Base-by-base conservation (phyloP, 2,797 vertebrate genomes). In the Eospalax fontanierii region DNA sequence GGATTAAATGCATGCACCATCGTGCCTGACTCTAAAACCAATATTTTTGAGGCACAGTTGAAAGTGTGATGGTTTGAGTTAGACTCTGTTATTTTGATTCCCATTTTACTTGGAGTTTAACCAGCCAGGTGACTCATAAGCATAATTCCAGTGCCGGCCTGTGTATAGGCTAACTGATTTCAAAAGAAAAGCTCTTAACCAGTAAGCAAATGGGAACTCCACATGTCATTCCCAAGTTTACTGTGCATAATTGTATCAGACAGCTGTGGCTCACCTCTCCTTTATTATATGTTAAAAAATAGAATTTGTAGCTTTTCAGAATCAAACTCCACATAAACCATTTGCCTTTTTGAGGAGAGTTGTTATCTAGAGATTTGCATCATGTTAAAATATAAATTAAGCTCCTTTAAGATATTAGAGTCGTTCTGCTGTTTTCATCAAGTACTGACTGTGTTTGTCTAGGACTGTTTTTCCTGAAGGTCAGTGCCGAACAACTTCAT, bases 251-350 rank as follows among this genome's bases (percentile, higher is more conserved):
- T 65, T 35, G 28, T 63, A 70, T 54, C 38, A 73, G 68, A 8
- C 54, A 35, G 0, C 9, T 88, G 5, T 38, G 24, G n/a, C 35
- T 75, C 71, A 66, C 81, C 46, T 84, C 54, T 61, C 26, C 40
- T 68, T 79, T 4, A 28, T 0, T 38, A 18, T 75, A 71, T 50
- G 10, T 15, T 90, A 46, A 63, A 89, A 89, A 89, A 81, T 4
- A 70, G 33, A 87, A 61, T 80, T 86, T 80, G 33, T 57, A 89
- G 61, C 9, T 24, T 90, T 94, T 94, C 22, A 43, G 10, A 94
- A 79, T 79, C 81, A 89, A 88, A 85, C 6, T 85, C 89, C 80
- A 89, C 50, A 87, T 19, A 90, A 80, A 65, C 9, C 24, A 33
- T 70, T 89, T 63, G 61, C 43, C 54, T 15, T 22, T 43, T 7